Evolutionary conservation across 2,797 vertebrate genomes (phyloP), one percentile per base, ranked within the genome.

Genomic region (Lutjanus argentimaculatus): DNA sequence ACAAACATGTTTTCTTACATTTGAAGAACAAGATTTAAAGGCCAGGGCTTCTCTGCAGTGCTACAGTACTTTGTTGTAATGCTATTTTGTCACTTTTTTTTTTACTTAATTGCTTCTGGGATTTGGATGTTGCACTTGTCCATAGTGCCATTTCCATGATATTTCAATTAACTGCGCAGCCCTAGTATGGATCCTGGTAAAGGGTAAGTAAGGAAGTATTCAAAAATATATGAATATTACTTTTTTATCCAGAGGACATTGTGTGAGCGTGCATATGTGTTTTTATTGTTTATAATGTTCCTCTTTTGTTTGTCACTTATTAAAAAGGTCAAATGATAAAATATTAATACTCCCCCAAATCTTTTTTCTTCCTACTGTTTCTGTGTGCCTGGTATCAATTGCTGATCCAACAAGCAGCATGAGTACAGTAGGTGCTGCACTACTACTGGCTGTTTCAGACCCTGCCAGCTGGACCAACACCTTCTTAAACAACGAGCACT

Each of bases 391-490:
- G 25, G 8, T 74, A 30, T 25, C 15, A 12, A 49, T 13, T 67
- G 55, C 67, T 25, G 48, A 85, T 78, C 65, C 51, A 71, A 83
- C 45, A 68, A 64, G 52, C 72, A 71, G 66, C 30, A 46, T 3
- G 7, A 64, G 43, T 46, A 67, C 45, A 61, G 72, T 25, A 59
- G 64, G 59, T 71, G 40, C 59, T 72, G 80, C 48, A 64, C 43
- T 65, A 48, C 56, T n/a, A 22, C 45, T 1, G 51, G 49, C 72
- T 48, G 70, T 67, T 85, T 67, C 51, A 84, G 61, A 65, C 69
- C 19, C 52, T 63, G 55, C 67, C 72, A 76, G 70, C 74, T 83
- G 79, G 74, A 83, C 53, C 1, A 43, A 40, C 45, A 69, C 67
- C 63, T 79, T 73, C 77, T 62, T 58, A 65, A 73, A 84, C 25